Conservation (phyloP, 1,140 invertebrate species). For the Drosophila dunni region DNA sequence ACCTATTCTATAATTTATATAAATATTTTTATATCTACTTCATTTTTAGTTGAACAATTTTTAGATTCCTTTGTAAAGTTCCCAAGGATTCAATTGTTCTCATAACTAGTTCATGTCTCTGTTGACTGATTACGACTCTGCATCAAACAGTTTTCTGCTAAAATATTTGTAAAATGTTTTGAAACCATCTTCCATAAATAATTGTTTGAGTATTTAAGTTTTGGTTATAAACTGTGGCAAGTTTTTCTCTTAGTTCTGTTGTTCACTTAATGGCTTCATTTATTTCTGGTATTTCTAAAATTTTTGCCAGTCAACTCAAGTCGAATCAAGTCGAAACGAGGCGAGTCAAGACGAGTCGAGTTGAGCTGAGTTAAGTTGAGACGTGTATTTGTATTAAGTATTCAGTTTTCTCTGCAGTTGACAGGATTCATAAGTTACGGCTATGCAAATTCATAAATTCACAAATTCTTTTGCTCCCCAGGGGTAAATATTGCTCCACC, state of each 20-base stretch:
- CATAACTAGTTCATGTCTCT: no score
- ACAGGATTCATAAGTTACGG: constrained; percentile 34
- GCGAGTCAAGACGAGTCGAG: not conserved
- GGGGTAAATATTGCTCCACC: constrained; percentile 5
- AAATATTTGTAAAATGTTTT: not conserved
- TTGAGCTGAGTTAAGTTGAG: not conserved
- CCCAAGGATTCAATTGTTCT: no score
- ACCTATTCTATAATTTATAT: no score
- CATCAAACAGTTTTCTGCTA: no score
- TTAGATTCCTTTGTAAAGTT: no score
- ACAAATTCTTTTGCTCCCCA: constrained; percentile 17
- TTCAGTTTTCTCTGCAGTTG: constrained; percentile 28
- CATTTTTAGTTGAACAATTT: not conserved
- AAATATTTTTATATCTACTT: not conserved
- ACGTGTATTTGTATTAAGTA: constrained; percentile 11
- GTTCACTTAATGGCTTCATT: constrained; percentile 13
- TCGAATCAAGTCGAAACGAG: not conserved
- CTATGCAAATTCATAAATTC: constrained; percentile 30
- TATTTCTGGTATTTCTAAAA: constrained; percentile 14
- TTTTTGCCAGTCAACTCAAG: constrained; percentile 1
- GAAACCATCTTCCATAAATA: not conserved
- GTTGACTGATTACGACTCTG: no score
- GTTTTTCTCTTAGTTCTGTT: not conserved
- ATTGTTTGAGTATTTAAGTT: not conserved
- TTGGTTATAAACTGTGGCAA: not conserved